Conservation (phyloP, 2,113 vertebrate species). For the Nettapus auritus region DNA sequence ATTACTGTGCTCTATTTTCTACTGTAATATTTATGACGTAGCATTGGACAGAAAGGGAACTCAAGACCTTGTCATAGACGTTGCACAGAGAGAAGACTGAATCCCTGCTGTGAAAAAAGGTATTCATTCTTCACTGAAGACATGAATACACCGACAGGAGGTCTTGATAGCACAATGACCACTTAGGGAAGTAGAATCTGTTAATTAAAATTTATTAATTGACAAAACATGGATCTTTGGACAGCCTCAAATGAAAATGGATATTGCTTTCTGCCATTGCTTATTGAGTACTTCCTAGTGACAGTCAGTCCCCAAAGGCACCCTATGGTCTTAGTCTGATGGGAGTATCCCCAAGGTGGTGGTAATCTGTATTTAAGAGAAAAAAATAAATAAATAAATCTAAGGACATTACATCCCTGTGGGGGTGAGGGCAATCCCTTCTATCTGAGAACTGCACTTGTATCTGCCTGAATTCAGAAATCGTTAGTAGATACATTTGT, state of each 20-base stretch:
- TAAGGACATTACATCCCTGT: not conserved
- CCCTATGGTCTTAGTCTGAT: not conserved
- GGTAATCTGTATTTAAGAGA: not conserved
- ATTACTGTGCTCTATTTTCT: not conserved
- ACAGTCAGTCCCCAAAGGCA: not conserved
- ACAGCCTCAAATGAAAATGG: not conserved
- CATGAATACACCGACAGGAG: rapidly evolving
- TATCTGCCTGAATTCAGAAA: not conserved
- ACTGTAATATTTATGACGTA: not conserved
- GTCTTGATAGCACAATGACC: not conserved
- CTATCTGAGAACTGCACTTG: not conserved
- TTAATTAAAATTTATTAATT: constrained; percentile 28
- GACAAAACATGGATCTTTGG: not conserved
- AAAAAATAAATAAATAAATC: not conserved
- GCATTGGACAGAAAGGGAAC: not conserved
- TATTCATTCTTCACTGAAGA: not conserved
- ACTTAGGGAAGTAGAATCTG: not conserved
- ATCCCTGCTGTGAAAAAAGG: not conserved
- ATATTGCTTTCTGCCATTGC: not conserved
- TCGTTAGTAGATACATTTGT: not conserved
- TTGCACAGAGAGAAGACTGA: not conserved
- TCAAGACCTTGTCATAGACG: not conserved
- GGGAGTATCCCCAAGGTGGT: not conserved
- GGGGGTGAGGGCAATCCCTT: not conserved
- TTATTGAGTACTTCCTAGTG: not conserved